phyloP scores from a whole-genome alignment of 2,113 vertebrate genomes.

The Grammatotria lemairii region DNA sequence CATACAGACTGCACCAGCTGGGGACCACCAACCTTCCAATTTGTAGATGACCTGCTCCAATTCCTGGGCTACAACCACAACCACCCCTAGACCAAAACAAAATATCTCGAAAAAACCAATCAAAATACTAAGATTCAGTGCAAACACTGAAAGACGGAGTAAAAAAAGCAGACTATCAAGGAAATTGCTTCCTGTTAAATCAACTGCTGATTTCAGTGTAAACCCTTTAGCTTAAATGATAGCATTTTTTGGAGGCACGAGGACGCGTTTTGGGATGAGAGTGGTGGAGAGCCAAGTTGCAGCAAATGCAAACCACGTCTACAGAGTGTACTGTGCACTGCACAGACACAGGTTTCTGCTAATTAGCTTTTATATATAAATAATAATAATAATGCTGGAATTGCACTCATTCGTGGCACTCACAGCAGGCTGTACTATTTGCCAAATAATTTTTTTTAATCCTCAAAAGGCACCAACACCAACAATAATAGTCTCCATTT shows the following conservation, averaged over 20 bases:
- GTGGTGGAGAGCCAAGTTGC: neutral
- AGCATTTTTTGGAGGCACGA: neutral
- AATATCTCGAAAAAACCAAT: fast-evolving
- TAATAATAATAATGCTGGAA: neutral
- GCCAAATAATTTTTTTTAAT: neutral
- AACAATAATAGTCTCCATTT: neutral
- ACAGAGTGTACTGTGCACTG: neutral
- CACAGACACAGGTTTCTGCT: neutral
- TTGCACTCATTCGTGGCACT: neutral
- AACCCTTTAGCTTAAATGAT: neutral
- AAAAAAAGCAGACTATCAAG: fast-evolving
- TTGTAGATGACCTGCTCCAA: neutral
- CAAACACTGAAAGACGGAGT: fast-evolving
- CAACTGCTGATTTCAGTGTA: neutral
- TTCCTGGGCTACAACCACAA: fast-evolving
- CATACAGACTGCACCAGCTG: neutral
- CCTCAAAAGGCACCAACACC: neutral
- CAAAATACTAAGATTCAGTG: neutral
- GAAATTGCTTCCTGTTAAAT: too few species aligned
- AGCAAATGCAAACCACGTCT: neutral
- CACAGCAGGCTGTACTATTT: neutral
- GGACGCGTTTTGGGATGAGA: fast-evolving
- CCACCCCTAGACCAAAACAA: neutral
- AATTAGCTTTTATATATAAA: neutral
- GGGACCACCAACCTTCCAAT: neutral